Evolutionary conservation across 2,888 invertebrate species (phyloP).

Genomic region (Diaperis boleti): DNA sequence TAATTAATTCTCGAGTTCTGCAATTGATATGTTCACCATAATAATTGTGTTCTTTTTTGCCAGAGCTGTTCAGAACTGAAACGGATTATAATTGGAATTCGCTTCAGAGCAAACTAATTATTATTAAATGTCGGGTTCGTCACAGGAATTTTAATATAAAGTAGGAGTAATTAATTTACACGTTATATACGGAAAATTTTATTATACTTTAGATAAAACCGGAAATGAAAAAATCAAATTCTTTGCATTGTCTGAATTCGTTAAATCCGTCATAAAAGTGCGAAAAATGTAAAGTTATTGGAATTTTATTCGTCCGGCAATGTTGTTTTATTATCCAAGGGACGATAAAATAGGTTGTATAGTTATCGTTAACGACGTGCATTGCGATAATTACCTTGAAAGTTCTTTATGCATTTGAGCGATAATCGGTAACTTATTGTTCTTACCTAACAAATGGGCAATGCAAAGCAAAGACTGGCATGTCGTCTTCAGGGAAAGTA

Average conservation of each 20-base stretch:
- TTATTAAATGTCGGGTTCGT: conserved; percentile 57
- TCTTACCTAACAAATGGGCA: conserved; percentile 15
- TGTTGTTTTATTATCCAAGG: conserved; percentile 7
- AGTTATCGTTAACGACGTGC: conserved; percentile 32
- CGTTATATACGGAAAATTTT: conserved; percentile 38
- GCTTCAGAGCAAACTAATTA: conserved; percentile 59
- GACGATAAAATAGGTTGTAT: conserved; percentile 14
- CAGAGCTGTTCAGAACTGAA: conserved; percentile 26
- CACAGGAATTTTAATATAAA: conserved; percentile 60
- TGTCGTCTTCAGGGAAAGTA: too few relatives aligned
- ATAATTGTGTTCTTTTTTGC: conserved; percentile 28
- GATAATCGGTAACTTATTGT: conserved; percentile 14
- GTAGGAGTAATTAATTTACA: conserved; percentile 58
- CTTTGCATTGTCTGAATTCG: conserved; percentile 13
- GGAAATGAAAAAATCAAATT: conserved; percentile 21
- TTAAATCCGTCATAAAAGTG: conserved; percentile 3
- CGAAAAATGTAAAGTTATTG: conserved; percentile 19
- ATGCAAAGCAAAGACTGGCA: too few relatives aligned
- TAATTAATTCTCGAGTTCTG: conserved; percentile 30
- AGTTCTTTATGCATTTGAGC: conserved; percentile 23
- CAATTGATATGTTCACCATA: conserved; percentile 31
- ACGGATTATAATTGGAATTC: conserved; percentile 56
- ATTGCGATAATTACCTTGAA: conserved; percentile 31
- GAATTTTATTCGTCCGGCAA: conserved; percentile 5
- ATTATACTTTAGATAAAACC: conserved; percentile 29